Evolutionary conservation across 92 coral and sea anemone genomes (phyloP).

Genomic region (Phenganax stokvisi): DNA sequence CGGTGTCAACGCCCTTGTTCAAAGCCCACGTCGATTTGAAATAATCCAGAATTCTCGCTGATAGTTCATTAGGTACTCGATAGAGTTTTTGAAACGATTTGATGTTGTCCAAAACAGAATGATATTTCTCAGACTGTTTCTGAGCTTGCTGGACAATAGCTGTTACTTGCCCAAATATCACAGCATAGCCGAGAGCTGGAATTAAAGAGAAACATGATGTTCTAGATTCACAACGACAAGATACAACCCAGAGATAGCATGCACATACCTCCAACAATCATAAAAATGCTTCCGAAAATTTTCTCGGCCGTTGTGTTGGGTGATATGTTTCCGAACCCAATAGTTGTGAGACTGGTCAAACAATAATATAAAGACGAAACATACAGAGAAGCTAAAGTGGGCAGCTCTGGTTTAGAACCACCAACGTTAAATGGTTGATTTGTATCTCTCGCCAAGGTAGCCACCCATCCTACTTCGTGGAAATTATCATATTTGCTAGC

Average conservation of each 20-base stretch:
- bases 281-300: conserved; percentile 83
- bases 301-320: conserved; percentile 99
- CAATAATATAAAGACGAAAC: conserved; percentile 92
- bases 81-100: conserved; percentile 88
- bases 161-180: conserved; percentile 96
- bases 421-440: conserved; percentile 44
- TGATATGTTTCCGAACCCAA: conserved; percentile 92
- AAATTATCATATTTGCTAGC: conserved; percentile 61
- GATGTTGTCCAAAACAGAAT: conserved; percentile 87
- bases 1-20: conserved; percentile 93
- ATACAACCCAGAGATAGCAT: neutral
- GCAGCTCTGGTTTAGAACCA: conserved; percentile 34
- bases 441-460: conserved; percentile 38
- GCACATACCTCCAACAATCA: conserved; percentile 87
- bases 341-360: conserved; percentile 88
- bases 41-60: conserved; percentile 85
- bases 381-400: conserved; percentile 67
- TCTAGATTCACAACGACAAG: neutral
- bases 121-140: conserved; percentile 91
- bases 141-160: conserved; percentile 96
- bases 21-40: conserved; percentile 97
- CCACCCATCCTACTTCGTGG: conserved; percentile 67
- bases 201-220: neutral
- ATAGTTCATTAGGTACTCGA: conserved; percentile 67
- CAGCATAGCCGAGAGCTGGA: conserved; percentile 78